Evolutionary conservation across 2,888 invertebrate genomes (phyloP), one percentile per base, ranked within the genome.

Genomic region (Caenorhabditis sp.): DNA sequence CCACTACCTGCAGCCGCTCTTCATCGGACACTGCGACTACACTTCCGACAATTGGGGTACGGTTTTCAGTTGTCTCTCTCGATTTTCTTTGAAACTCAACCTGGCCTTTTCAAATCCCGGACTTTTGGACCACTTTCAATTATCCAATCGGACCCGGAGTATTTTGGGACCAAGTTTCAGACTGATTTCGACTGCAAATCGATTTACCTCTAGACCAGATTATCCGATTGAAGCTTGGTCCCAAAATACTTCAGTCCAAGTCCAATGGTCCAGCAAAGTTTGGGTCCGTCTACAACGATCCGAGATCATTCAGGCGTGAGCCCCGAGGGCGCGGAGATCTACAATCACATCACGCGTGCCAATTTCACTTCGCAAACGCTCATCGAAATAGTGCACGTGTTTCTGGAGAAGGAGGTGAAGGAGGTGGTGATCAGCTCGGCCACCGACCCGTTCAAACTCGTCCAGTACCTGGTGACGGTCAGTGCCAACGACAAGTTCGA

Each of bases 391-490:
- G 68, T 75, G 17, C 22, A 50, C 8, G 50, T 43, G 27, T 75
- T 58, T 58, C 32, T 75, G 9, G 68, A 56, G 13, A 68, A 63
- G 24, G 75, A 75, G 43, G 50, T 52, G 43, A 66, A 75, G 17
- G 61, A 70, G 24, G 41, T 46, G n/a, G 43, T 68, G 1, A 48
- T 75, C 24, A 63, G 68, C 32, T 37, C 45, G 17, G 22, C 50
- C 9, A 41, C 63, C 9, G 70, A 70, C 30, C 68, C 75, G n/a
- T 39, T 63, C 17, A 68, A 70, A 22, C 39, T 75, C 9, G 75
- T 62, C 7, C 62, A 70, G 13, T 63, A 70, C n/a, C 30, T 75
- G 30, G 24, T 68, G n/a, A 24, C 66, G 41, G 59, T 66, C 35
- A 58, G 39, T 11, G 17, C 7, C 3, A n/a, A n/a, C n/a, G n/a